These are phyloP conservation scores for Callorhinus ursinus DNA, from an alignment of 2,113 vertebrate genomes.

Conservation along the genomic window DNA sequence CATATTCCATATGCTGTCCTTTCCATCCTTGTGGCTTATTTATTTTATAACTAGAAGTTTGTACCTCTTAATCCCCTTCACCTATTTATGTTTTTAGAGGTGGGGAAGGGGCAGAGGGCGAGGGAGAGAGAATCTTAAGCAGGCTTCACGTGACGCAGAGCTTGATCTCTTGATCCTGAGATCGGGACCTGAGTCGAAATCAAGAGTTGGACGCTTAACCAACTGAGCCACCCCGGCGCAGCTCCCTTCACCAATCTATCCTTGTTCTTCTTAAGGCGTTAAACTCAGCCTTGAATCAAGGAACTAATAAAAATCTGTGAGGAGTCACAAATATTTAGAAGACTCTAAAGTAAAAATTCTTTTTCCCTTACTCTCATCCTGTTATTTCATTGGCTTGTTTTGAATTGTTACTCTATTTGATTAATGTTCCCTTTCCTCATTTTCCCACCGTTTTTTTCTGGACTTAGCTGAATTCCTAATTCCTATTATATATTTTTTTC, in stretches of 20 bases:
- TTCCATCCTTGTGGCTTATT: neutral
- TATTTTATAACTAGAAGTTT: neutral
- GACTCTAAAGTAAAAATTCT: neutral
- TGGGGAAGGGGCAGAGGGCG: neutral
- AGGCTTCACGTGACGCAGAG: neutral
- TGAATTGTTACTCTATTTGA: neutral
- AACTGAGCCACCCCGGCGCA: neutral
- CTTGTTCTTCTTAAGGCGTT: neutral
- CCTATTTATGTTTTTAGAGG: neutral
- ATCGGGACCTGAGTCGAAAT: neutral
- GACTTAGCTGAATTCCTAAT: constrained; percentile 47
- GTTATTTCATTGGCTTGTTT: neutral
- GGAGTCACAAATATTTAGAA: neutral
- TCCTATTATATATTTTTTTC: neutral
- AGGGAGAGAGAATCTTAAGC: neutral
- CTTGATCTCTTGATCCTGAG: neutral
- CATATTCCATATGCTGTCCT: neutral
- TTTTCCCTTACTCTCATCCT: neutral
- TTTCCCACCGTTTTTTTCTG: neutral
- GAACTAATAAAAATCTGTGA: neutral
- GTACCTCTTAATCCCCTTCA: neutral
- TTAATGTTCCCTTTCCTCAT: neutral
- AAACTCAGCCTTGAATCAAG: neutral
- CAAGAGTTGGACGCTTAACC: neutral
- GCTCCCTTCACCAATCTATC: neutral